Conservation (phyloP, 2,888 invertebrate genomes). For the Aleiodes leptofemur region DNA sequence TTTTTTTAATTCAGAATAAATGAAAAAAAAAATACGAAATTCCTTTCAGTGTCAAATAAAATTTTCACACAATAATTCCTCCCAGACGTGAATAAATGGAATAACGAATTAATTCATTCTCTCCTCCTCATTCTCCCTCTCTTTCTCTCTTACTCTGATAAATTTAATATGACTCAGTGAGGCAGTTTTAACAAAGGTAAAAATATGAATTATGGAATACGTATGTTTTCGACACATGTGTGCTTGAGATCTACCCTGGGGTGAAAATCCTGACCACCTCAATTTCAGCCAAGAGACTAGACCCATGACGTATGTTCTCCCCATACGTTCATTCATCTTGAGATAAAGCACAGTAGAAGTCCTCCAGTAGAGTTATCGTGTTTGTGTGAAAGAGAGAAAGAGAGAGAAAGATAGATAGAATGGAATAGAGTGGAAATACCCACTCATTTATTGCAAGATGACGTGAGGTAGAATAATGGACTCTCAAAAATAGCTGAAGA, state of each 20-base stretch:
- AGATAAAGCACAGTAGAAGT: slow-evolving; percentile 17
- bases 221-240: neutral
- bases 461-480: slow-evolving; percentile 19
- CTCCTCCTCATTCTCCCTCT: too few relatives aligned
- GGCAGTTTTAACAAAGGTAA: too few relatives aligned
- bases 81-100: too few relatives aligned
- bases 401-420: neutral
- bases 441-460: slow-evolving; percentile 26
- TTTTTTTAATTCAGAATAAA: too few relatives aligned
- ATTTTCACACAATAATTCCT: too few relatives aligned
- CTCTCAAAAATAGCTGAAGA: neutral
- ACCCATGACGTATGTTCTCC: slow-evolving; percentile 13
- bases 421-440: slow-evolving; percentile 10
- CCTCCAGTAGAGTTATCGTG: slow-evolving; percentile 3
- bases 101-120: too few relatives aligned
- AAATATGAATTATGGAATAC: neutral
- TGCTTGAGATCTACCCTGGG: neutral
- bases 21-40: too few relatives aligned
- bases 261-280: slow-evolving; percentile 27
- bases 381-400: neutral
- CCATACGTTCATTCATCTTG: slow-evolving; percentile 31
- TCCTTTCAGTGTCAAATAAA: too few relatives aligned
- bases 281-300: slow-evolving; percentile 1
- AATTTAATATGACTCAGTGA: too few relatives aligned
- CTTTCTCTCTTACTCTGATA: too few relatives aligned